Percentiles rank a stretch among this genome's conserved stretches.
These are phyloP conservation scores for Cotesia chilonis DNA, from an alignment of 1,140 invertebrate species.

Conservation along the genomic window DNA sequence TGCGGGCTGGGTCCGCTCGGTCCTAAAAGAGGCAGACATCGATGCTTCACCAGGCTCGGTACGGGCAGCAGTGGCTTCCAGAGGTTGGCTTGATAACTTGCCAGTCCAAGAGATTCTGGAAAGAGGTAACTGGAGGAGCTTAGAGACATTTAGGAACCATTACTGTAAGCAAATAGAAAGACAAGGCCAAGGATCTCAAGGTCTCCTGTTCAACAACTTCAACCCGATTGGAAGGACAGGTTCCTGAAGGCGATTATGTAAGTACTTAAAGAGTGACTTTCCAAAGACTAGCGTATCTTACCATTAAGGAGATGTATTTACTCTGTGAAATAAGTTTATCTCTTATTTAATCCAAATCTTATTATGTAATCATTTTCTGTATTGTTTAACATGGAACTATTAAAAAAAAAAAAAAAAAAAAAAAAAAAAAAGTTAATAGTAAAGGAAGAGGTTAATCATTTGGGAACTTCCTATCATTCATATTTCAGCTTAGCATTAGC, in stretches of 20 bases:
- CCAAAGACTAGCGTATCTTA: no score
- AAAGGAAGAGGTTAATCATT: neutral
- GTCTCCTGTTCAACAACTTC: conserved; percentile 19
- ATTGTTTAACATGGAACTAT: no score
- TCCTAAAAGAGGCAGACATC: conserved; percentile 41
- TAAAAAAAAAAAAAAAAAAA: no score
- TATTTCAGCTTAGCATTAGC: no score
- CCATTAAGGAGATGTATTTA: no score
- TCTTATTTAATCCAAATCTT: no score
- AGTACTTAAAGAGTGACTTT: no score
- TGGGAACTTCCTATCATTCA: neutral
- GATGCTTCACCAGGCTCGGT: conserved; percentile 45
- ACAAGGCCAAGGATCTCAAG: neutral
- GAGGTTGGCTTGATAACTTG: conserved; percentile 38
- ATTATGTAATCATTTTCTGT: no score
- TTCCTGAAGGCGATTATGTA: no score
- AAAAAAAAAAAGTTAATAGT: no score
- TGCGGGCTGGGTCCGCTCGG: conserved; percentile 44
- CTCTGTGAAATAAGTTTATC: no score
- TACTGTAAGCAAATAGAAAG: conserved; percentile 23
- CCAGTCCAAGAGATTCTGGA: conserved; percentile 42
- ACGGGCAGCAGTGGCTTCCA: conserved; percentile 47
- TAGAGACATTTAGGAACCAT: conserved; percentile 32
- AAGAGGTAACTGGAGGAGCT: conserved; percentile 36
- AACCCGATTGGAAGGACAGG: conserved; percentile 1